Percentiles rank a stretch among this genome's conserved stretches.
These are phyloP conservation scores for Drosophila takahashii DNA, from an alignment of 1,140 invertebrate species.

Conservation along the genomic window DNA sequence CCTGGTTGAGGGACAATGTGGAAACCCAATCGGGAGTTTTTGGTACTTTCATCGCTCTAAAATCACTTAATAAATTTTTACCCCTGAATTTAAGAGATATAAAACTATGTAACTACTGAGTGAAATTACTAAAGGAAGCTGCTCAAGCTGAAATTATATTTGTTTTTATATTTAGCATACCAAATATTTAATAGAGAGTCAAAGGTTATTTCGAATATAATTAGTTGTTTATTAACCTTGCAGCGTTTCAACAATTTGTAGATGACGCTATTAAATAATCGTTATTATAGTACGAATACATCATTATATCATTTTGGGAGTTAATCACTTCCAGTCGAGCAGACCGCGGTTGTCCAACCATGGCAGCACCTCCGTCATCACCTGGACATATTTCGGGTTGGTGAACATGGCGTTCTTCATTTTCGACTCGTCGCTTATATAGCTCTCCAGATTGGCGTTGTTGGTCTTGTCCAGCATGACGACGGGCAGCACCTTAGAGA, in stretches of 20 bases:
- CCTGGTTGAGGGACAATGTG: constrained; percentile 27
- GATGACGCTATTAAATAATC: constrained; percentile 19
- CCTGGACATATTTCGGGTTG: constrained; percentile 76
- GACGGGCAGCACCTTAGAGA: constrained; percentile 75
- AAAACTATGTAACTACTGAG: not conserved
- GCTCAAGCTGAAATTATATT: not conserved
- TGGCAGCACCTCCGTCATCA: constrained; percentile 71
- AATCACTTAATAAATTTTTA: not conserved
- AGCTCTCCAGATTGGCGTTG: constrained; percentile 54
- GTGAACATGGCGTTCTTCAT: constrained; percentile 74
- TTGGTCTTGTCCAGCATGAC: constrained; percentile 73
- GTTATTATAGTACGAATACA: constrained; percentile 16
- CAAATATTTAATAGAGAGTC: not conserved
- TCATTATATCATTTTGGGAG: not conserved
- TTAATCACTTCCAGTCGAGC: constrained; percentile 78
- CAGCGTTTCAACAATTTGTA: constrained; percentile 5
- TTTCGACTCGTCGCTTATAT: constrained; percentile 67
- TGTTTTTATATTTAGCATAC: not conserved
- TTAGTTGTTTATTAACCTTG: constrained; percentile 17
- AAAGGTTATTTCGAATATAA: constrained; percentile 10
- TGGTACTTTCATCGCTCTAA: constrained; percentile 19
- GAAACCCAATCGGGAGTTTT: constrained; percentile 38
- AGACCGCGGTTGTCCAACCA: constrained; percentile 82
- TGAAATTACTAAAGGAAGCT: not conserved
- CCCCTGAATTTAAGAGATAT: constrained; percentile 5